phyloP scores from a whole-genome alignment of 2,113 vertebrate species.

The Leiothrix lutea region DNA sequence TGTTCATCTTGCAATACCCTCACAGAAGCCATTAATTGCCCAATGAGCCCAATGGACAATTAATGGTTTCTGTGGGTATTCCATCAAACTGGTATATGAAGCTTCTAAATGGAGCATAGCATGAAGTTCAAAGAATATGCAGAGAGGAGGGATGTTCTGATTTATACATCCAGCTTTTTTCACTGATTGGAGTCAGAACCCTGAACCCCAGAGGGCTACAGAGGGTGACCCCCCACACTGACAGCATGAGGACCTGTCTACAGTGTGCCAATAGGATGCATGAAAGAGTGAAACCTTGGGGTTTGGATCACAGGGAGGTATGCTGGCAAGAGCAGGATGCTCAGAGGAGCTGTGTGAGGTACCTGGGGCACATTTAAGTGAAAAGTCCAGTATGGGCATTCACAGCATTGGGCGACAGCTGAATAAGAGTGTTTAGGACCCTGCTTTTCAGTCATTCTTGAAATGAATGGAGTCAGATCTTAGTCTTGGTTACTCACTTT shows the following conservation, averaged over 20 bases:
- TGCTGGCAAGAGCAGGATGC: background rate
- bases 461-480: background rate
- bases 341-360: background rate
- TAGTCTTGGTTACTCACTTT: background rate
- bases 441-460: background rate
- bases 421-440: background rate
- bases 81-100: background rate
- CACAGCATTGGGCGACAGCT: background rate
- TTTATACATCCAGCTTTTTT: background rate
- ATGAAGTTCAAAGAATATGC: background rate
- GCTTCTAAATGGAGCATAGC: background rate
- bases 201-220: background rate
- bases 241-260: background rate
- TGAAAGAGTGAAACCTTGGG: background rate
- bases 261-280: background rate
- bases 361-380: background rate
- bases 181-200: background rate
- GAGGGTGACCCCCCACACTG: rapidly evolving
- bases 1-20: background rate
- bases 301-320: background rate
- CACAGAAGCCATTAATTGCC: background rate
- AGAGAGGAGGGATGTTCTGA: background rate
- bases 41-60: background rate
- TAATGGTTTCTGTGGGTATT: background rate
- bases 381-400: background rate